phyloP scores from a whole-genome alignment of 2,113 vertebrate species.

The Dascyllus trimaculatus region DNA sequence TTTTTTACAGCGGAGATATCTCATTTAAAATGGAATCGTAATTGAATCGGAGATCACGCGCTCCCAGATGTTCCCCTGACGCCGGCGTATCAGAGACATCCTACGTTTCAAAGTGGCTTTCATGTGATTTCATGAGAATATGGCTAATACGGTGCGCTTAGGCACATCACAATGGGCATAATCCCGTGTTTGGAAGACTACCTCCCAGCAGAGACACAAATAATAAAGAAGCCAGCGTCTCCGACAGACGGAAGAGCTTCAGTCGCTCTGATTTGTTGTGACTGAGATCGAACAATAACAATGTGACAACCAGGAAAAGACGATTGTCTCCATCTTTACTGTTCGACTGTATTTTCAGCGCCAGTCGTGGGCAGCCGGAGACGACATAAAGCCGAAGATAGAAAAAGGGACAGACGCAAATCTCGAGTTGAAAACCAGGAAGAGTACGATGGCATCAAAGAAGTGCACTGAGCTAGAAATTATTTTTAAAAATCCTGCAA shows the following conservation, averaged over 20 bases:
- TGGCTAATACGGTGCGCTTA: conserved; percentile 66
- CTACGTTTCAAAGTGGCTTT: conserved; percentile 76
- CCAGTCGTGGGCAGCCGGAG: conserved; percentile 41
- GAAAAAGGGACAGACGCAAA: conserved; percentile 2
- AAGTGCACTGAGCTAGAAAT: neutral
- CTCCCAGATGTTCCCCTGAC: conserved; percentile 62
- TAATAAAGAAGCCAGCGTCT: conserved; percentile 52
- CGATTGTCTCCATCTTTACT: conserved; percentile 36
- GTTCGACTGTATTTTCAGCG: conserved; percentile 14
- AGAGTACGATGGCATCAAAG: conserved; percentile 3
- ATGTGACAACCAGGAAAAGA: conserved; percentile 59
- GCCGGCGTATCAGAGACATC: conserved; percentile 63
- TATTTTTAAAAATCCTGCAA: no score
- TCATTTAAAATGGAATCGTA: conserved; percentile 72
- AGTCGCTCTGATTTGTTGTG: conserved; percentile 67
- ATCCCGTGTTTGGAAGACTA: conserved; percentile 69
- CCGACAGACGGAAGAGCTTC: conserved; percentile 30
- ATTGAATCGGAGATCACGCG: conserved; percentile 74
- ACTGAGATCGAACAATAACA: conserved; percentile 56
- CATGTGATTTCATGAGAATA: conserved; percentile 67
- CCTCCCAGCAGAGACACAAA: conserved; percentile 44
- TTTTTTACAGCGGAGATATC: conserved; percentile 44
- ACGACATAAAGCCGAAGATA: conserved; percentile 23
- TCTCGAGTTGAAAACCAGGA: conserved; percentile 18
- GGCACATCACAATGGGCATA: conserved; percentile 72